Evolutionary conservation across 2,797 vertebrate genomes (phyloP), one percentile per base, ranked within the genome.

Genomic region (Anomalospiza imberbis): DNA sequence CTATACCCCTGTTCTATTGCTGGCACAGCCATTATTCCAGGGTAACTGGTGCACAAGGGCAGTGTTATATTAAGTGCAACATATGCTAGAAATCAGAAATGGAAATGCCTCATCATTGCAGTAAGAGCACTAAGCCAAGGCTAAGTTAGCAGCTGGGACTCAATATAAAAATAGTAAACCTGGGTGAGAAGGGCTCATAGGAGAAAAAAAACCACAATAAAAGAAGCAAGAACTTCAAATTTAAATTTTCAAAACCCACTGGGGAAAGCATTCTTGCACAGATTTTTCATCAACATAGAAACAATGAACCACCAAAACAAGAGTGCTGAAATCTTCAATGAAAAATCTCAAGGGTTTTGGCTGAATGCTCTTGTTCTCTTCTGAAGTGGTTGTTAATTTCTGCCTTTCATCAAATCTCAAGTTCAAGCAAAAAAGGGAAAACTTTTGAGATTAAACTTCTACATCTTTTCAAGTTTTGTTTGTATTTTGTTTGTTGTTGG

Each of bases 131-230:
- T 93, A 96, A 90, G 95, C 96, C 96, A 95, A 96, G 85, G 62
- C 92, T 94, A 91, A 93, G 65, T 94, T 97, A 95, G 92, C 95
- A 97, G 96, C 97, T 97, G 95, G 81, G 86, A 94, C 66, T 58
- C 81, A 94, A 86, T 93, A 93, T 82, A 96, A 92, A 96, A 96
- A 96, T 95, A 97, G 94, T 91, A 94, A 94, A 94, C 83, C 81
- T 95, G 95, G 74, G 79, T 84, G 89, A 92, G 91, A 91, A 95
- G 42, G 73, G 83, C 85, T 94, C 53, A 63, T 22, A 73, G 61
- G 85, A 90, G 79, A 50, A 93, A 94, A 89, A 95, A 80, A 95
- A 95, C n/a, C n/a, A n/a, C 63, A 91, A 83, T 87, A 95, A 94
- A 95, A 94, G 42, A 85, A 94, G 67, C 17, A 90, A 38, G 57